These are phyloP conservation scores for Proisotoma minuta DNA, from an alignment of 2,888 invertebrate genomes.

Conservation along the genomic window DNA sequence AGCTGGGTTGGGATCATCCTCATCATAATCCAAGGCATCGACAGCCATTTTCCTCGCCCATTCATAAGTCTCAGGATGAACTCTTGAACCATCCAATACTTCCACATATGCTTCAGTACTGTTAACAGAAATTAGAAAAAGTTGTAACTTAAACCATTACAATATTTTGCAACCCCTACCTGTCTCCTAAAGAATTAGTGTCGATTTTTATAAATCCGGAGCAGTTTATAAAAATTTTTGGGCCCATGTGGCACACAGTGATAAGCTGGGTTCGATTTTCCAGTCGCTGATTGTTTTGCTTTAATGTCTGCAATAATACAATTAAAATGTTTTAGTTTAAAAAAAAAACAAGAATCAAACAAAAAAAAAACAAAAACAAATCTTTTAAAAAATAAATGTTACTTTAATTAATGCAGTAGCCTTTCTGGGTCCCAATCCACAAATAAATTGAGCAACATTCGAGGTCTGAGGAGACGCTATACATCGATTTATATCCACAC, in stretches of 20 bases:
- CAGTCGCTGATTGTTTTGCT: conserved; percentile 82
- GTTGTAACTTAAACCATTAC: background rate
- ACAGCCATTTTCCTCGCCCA: conserved; percentile 99
- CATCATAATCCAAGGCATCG: conserved; percentile 96
- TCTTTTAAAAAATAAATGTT: background rate
- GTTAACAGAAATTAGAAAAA: background rate
- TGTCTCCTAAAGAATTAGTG: conserved; percentile 87
- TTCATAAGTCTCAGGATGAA: conserved; percentile 98
- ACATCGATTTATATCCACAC: conserved; percentile 92
- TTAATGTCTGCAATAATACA: conserved; percentile 59
- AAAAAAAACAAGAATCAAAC: conserved; percentile 13
- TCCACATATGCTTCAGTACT: conserved; percentile 90
- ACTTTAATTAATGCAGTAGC: conserved; percentile 75
- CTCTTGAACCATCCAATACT: conserved; percentile 92
- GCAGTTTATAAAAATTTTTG: conserved; percentile 97
- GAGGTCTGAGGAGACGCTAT: conserved; percentile 82
- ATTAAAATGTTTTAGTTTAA: background rate
- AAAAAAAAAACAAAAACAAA: no score
- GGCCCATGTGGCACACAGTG: conserved; percentile 93
- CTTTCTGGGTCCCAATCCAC: conserved; percentile 93
- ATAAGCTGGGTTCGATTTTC: conserved; percentile 94
- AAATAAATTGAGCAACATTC: conserved; percentile 90
- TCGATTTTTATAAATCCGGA: conserved; percentile 99
- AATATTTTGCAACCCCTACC: conserved; percentile 48
- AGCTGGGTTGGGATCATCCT: conserved; percentile 68